Evolutionary conservation across 2,113 vertebrate species (phyloP), one percentile per base, ranked within the genome.

Genomic region (Daphoenositta chrysoptera): DNA sequence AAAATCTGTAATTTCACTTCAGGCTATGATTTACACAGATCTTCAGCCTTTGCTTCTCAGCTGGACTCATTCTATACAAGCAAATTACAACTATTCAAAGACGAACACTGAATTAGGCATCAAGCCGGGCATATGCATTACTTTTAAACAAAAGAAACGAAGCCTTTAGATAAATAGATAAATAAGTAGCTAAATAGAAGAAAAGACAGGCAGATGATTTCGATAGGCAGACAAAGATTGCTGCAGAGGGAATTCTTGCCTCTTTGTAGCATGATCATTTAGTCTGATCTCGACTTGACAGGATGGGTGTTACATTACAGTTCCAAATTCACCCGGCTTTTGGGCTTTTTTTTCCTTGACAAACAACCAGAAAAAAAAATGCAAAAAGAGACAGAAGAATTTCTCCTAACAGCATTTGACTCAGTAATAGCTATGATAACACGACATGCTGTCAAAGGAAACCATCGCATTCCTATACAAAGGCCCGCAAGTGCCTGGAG

Each of bases 391-490:
- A 50, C 22, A 68, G 53, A 84, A 93, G 37, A 84, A 56, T 76
- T 93, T 56, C 63, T 92, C 58, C 8, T 39, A 70, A 47, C 54
- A 89, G 42, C 15, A 0, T 48, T 60, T 68, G 47, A 87, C 89
- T 95, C 87, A 17, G 8, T 65, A 96, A 60, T 7, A 89, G 73
- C 65, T 53, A 3, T 31, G 89, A 83, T 45, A 85, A 77, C 69
- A 54, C 2, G 11, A 73, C 56, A 23, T 11, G 44, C 73, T 95
- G 96, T 91, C 86, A 77, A 56, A 86, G 80, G 85, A 53, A 65
- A 75, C 75, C 54, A 21, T 61, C 3, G 12, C 95, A 94, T 98
- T 98, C 97, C 96, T 94, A 40, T 91, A 96, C 84, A 96, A 91
- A 96, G 77, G 88, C 60, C 51, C 18, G 12, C 66, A 30, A 37